Base-by-base conservation (phyloP, 1,140 invertebrate genomes). In the Carposina sasakii region DNA sequence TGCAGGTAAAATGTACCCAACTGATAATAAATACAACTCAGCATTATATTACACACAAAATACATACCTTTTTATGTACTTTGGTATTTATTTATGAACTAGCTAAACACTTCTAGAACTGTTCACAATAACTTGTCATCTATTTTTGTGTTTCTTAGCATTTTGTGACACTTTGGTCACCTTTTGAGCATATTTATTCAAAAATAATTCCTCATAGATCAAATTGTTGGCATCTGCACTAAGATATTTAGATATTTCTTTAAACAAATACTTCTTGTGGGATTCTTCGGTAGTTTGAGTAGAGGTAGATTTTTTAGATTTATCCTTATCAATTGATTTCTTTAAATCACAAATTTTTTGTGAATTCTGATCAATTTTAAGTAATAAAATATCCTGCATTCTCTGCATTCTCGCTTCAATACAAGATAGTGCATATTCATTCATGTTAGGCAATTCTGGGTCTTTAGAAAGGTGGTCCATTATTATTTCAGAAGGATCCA, bases 171-270 rank as follows among this genome's bases (percentile, higher is more conserved):
- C 24, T 28, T 6, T 28, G 24, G 12, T 28, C 24, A 6, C 12
- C 24, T 59, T 54, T 34, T 64, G 41, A 22, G 50, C 39, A 69
- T 48, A 75, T 55, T 75, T 76, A 54, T 73, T 67, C 37, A 83
- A 67, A 51, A 83, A 83, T 21, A 83, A 55, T 55, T 83, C 79
- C 61, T 83, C 76, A 65, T 78, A 83, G 24, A 83, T 47, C 41
- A 68, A 48, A 58, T 62, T 79, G 31, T 72, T 81, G 9, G 60
- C 48, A 54, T 60, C 52, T 21, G 68, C 59, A 56, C 67, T 78
- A 43, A 81, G 59, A 68, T 64, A 84, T 45, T 73, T 55, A 12
- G 76, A 78, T 52, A 81, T 75, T 56, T 81, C 72, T 40, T 71
- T 41, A 36, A 68, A 83, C 9, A 83, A 48, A 17, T 69, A 52